Conservation (phyloP, 2,113 vertebrate species). For the Tragelaphus imberbis region DNA sequence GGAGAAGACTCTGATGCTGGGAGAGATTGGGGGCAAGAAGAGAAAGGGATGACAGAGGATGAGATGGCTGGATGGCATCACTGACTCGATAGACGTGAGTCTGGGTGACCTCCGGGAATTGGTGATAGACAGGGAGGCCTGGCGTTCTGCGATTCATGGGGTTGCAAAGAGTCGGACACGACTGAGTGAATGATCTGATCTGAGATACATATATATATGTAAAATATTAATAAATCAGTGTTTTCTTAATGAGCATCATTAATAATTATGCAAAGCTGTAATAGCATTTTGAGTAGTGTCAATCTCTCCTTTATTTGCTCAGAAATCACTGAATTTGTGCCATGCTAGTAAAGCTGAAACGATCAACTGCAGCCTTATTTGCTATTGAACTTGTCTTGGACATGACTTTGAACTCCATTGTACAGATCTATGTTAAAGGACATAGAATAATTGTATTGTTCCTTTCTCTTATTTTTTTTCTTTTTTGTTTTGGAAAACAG, state of each 20-base stretch:
- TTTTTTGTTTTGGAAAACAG: neutral
- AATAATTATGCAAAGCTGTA: constrained; percentile 34
- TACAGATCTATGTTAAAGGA: neutral
- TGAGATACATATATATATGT: neutral
- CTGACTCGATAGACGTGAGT: too few relatives aligned
- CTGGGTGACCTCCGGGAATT: too few relatives aligned
- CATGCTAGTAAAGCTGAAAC: neutral
- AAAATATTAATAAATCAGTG: neutral
- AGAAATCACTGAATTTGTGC: constrained; percentile 21
- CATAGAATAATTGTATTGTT: neutral
- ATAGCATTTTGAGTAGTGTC: constrained; percentile 28
- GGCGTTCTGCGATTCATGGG: too few relatives aligned
- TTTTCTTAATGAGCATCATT: neutral
- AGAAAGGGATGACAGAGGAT: too few relatives aligned
- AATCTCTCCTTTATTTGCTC: neutral
- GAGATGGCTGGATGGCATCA: too few relatives aligned
- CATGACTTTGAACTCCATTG: neutral
- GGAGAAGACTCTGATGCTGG: too few relatives aligned
- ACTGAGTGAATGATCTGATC: too few relatives aligned
- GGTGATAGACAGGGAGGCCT: too few relatives aligned
- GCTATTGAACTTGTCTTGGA: neutral
- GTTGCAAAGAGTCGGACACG: too few relatives aligned
- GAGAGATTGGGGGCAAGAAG: too few relatives aligned
- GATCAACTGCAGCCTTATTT: neutral
- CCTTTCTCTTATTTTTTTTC: neutral